Evolutionary conservation across 2,113 vertebrate genomes (phyloP), one percentile per base, ranked within the genome.

Genomic region (Sylvia atricapilla): DNA sequence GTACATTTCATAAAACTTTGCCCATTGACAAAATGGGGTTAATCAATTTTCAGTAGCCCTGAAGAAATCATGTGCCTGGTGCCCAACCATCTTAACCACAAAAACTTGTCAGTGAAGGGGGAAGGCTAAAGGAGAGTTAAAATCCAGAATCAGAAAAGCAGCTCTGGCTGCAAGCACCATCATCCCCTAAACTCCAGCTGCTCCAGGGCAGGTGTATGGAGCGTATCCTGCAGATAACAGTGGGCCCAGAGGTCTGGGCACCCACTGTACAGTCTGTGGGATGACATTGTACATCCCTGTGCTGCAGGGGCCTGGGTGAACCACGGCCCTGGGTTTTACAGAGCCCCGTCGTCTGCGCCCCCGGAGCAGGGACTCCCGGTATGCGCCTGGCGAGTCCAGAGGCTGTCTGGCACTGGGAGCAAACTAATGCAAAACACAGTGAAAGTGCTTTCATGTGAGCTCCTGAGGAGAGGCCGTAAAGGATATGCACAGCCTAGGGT

Each of bases 361-460:
- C 79, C 59, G 1, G 80, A 69, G 50, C 68, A 53, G 62, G 84
- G 78, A 13, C 59, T 81, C n/a, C 13, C 2, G 5, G 28, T 35
- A 3, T 13, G 82, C 0, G 8, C 90, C 6, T 21, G 16, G 46
- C 44, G 59, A 86, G 77, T 35, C 86, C 11, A 1, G 70, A 72
- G 85, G 67, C 72, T 89, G 53, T 52, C 89, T 89, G 93, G 94
- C 93, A 15, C 66, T 93, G 90, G n/a, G 59, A 89, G 60, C 69
- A 56, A 91, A 66, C 69, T 93, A 93, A 97, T 94, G 92, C 83
- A 92, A 96, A 97, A 95, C 89, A 92, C 74, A 93, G 86, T 43
- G 84, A 75, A 39, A 90, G 52, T 0, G 1, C 93, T 97, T 97
- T 97, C 91, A 95, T 96, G 94, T 91, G 85, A 92, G 89, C 77